Base-by-base conservation (phyloP, 2,888 invertebrate genomes). In the Parnassius apollo region DNA sequence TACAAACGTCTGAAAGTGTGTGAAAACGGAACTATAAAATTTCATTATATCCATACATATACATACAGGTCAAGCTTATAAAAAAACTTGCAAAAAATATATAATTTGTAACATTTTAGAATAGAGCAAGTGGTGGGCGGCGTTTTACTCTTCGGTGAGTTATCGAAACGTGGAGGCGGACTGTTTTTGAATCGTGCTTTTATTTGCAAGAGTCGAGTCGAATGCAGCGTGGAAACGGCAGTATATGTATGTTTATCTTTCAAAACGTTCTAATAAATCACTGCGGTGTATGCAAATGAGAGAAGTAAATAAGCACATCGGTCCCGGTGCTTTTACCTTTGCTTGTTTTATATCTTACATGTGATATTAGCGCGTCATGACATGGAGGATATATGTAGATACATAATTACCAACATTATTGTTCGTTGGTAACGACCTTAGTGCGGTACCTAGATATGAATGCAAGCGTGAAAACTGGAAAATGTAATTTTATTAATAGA, bases 241-340 rank as follows among this genome's bases (percentile, higher is more conserved):
- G 45, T 52, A 49, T 49, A 42, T 13, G 12, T 56, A 22, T 44
- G 56, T 59, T 59, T 64, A 59, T 64, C 48, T 52, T 50, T 8
- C 42, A 25, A 13, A 56, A 52, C 42, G 56, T 57, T 56, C 56
- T 64, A 64, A 64, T 64, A 64, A 64, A 59, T 64, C 63, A 64
- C 55, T 22, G 25, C 46, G 42, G 25, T 54, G 35, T 59, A 42
- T 54, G 63, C 35, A 57, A 59, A 64, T 48, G 59, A 48, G 56
- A 42, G 48, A 44, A 59, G 56, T 52, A 64, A 59, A 64, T 55
- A 59, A 50, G 50, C 46, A 11, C 25, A 52, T 46, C 57, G 57
- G 18, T 18, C 45, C 18, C 12, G 46, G 42, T 49, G 46, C 49
- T 55, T 44, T 35, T 46, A 46, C 42, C 13, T 42, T 7, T 53